Base-by-base conservation (phyloP, 2,113 vertebrate species). In the Xiphophorus hellerii region DNA sequence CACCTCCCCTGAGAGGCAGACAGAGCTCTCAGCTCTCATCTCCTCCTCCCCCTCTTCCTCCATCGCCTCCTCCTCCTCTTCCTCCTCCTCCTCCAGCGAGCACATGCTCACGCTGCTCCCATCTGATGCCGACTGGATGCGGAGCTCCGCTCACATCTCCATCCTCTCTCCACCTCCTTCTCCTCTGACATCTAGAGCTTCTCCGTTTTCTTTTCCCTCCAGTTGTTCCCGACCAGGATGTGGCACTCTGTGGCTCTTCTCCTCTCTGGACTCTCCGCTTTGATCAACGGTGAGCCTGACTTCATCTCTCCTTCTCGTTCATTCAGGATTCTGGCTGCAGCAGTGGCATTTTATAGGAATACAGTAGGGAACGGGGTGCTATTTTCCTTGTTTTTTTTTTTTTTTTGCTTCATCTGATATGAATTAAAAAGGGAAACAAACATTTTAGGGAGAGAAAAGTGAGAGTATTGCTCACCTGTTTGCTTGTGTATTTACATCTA, bases 241-340 rank as follows among this genome's bases (percentile, higher is more conserved):
- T 94, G 94, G 93, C 84, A 84, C 87, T 93, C 93, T 77, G 85
- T 84, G 81, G 92, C 87, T 90, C 89, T 95, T 76, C 87, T 94
- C 77, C 89, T 95, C 68, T 92, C 88, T 88, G 93, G 91, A 88
- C 89, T 94, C 80, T 94, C 81, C 31, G 90, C 93, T 86, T 74
- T 95, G 89, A 89, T 95, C 78, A 93, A 93, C 61, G 94, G 94
- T 95, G 92, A 92, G 94, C 80, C 77, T 29, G 48, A 27, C 44
- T 13, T 71, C 62, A 82, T 89, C 65, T 74, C 76, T 48, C 63
- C 73, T 28, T 69, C 61, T 71, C 35, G 27, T 62, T 51, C 66
- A 76, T 78, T 79, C 44, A 66, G 71, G 63, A 83, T 76, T 80
- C 28, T 17, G 44, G 44, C 78, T 81, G 88, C 73, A 77, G 79